These are phyloP conservation scores for Lampris incognitus DNA, from an alignment of 2,113 vertebrate genomes.

Conservation along the genomic window DNA sequence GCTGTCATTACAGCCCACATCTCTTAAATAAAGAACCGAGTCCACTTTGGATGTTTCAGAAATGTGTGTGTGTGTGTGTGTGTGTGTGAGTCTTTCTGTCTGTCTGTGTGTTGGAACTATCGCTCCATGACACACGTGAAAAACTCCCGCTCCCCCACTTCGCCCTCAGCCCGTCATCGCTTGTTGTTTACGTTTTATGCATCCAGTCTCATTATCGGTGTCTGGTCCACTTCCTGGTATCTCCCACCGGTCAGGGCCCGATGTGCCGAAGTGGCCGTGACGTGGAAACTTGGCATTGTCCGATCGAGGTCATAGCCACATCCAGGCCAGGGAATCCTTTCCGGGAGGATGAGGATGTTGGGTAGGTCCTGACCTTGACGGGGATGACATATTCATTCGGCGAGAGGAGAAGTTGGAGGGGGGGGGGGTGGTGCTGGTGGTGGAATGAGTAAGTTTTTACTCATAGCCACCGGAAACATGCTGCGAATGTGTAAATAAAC, in stretches of 20 bases:
- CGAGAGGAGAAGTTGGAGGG: background rate
- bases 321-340: conserved; percentile 59
- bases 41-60: conserved; percentile 21
- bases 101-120: conserved; percentile 14
- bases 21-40: conserved; percentile 28
- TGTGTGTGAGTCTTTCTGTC: background rate
- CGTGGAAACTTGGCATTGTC: conserved; percentile 27
- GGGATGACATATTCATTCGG: conserved; percentile 24
- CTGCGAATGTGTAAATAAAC: conserved; percentile 31
- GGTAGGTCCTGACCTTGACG: conserved; percentile 23
- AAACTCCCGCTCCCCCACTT: conserved; percentile 43
- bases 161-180: conserved; percentile 26
- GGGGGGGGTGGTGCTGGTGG: conserved; percentile 33
- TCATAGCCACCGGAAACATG: conserved; percentile 10
- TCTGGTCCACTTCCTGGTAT: conserved; percentile 68
- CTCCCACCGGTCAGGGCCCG: conserved; percentile 32
- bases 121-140: conserved; percentile 4
- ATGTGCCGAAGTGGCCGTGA: conserved; percentile 7
- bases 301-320: conserved; percentile 38
- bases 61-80: background rate
- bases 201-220: conserved; percentile 58
- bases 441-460: conserved; percentile 45
- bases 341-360: conserved; percentile 4
- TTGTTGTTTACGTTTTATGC: conserved; percentile 45
- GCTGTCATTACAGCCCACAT: conserved; percentile 18